Evolutionary conservation across 2,113 vertebrate species (phyloP).

Genomic region (Okapia johnstoni): DNA sequence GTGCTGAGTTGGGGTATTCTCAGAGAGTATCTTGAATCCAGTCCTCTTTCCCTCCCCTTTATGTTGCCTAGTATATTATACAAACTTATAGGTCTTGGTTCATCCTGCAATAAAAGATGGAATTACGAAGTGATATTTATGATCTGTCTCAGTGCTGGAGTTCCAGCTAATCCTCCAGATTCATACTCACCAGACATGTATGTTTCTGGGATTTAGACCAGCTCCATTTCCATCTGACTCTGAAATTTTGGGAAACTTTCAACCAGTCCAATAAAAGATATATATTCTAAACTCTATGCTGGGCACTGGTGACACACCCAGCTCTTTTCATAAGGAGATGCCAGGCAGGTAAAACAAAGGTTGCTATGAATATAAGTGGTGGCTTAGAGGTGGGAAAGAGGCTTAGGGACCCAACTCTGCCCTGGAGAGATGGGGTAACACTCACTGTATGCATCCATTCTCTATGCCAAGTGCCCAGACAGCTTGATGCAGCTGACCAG

Average conservation of each 20-base stretch:
- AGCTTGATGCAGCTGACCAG: not conserved
- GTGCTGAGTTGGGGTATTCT: not conserved
- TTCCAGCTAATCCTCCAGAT: not conserved
- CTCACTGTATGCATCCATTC: not conserved
- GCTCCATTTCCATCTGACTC: not conserved
- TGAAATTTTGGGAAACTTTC: not conserved
- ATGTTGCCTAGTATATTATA: not conserved
- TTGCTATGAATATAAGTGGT: not conserved
- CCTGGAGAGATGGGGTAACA: too few species aligned
- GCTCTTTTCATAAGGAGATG: not conserved
- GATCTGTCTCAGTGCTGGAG: not conserved
- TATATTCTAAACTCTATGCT: not conserved
- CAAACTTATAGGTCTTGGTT: not conserved
- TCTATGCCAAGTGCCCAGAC: not conserved
- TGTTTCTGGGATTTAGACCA: not conserved
- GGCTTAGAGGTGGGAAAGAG: not conserved
- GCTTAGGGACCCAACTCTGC: too few species aligned
- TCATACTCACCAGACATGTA: not conserved
- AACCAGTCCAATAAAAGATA: not conserved
- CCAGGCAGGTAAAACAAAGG: not conserved
- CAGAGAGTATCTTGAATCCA: not conserved
- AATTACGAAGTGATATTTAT: not conserved
- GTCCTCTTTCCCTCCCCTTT: not conserved
- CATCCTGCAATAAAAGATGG: not conserved
- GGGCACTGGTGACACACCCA: not conserved